These are phyloP conservation scores for Cyaniris semiargus DNA, from an alignment of 2,888 invertebrate species.

Conservation along the genomic window DNA sequence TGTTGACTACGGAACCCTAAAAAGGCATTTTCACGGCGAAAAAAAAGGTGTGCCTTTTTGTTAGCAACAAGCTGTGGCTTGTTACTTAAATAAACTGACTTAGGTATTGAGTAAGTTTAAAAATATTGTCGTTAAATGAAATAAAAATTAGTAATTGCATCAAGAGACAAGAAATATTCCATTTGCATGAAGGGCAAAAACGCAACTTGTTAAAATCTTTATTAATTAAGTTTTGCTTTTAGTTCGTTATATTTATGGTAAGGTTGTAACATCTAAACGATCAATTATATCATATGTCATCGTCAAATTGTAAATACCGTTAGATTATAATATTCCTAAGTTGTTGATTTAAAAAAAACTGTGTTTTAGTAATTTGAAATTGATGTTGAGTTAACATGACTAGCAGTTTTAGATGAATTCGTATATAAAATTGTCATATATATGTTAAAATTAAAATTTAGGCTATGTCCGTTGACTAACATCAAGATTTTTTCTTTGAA, in stretches of 20 bases:
- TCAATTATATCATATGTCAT: slow-evolving; percentile 32
- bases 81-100: not conserved
- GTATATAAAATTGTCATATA: too few relatives aligned
- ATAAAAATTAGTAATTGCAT: not conserved
- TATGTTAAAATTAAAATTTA: too few relatives aligned
- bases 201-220: not conserved
- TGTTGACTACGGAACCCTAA: too few relatives aligned
- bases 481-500: too few relatives aligned
- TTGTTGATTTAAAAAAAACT: not conserved
- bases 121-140: not conserved
- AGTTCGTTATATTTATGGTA: slow-evolving; percentile 32
- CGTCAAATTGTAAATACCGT: not conserved
- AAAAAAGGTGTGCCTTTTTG: too few relatives aligned
- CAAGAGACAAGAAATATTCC: not conserved
- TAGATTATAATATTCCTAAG: not conserved
- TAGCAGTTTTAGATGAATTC: not conserved
- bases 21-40: too few relatives aligned
- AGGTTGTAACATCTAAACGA: slow-evolving; percentile 29
- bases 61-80: too few relatives aligned
- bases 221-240: slow-evolving; percentile 26
- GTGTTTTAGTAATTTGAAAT: not conserved
- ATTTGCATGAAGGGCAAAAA: not conserved
- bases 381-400: too few relatives aligned
- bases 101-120: not conserved
- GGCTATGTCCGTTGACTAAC: too few relatives aligned